Base-by-base conservation (phyloP, 92 coral and sea anemone species). In the Ricordea florida region DNA sequence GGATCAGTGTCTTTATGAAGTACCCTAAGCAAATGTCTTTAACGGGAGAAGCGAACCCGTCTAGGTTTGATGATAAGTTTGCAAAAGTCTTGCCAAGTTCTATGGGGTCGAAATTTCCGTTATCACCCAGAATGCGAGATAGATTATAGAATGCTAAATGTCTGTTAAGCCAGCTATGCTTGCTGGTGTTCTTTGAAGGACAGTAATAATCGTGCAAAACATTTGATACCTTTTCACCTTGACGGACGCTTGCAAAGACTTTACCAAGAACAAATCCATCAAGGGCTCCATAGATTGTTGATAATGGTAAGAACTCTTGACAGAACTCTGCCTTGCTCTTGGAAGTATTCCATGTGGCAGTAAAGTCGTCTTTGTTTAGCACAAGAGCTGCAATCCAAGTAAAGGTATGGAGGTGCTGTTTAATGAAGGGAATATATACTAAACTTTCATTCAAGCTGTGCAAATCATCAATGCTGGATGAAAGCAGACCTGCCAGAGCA, bases 241-340 rank as follows among this genome's bases (percentile, higher is more conserved):
- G 35, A 14, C 50, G 18, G 27, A 46, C 8, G 26, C 51, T 51
- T 18, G 65, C 15, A 10, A 42, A 32, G 44, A 33, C 18, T 21
- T 26, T 61, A 25, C 90, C 81, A 5, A 84, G 36, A 35, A 59
- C 26, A 20, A 48, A 84, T 1, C 90, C 90, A 46, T 84, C 90
- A 41, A 84, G 28, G 10, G 78, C 71, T 10, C 90, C 77, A 21
- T 22, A 51, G 21, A 84, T 27, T 46, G 74, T 76, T 27, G 70
- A 21, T 17, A 47, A 20, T 41, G 49, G 22, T 35, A 84, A 50
- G 10, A 46, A 28, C 11, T 53, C 11, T 38, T 62, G 61, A 6
- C 53, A 33, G 10, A 38, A 26, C 17, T 4, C 10, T 26, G n/a
- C 15, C n/a, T 5, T 62, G 10, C 13, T 17, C 11, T 1, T 8